Evolutionary conservation across 2,797 vertebrate species (phyloP).

Genomic region (Dryobates pubescens): DNA sequence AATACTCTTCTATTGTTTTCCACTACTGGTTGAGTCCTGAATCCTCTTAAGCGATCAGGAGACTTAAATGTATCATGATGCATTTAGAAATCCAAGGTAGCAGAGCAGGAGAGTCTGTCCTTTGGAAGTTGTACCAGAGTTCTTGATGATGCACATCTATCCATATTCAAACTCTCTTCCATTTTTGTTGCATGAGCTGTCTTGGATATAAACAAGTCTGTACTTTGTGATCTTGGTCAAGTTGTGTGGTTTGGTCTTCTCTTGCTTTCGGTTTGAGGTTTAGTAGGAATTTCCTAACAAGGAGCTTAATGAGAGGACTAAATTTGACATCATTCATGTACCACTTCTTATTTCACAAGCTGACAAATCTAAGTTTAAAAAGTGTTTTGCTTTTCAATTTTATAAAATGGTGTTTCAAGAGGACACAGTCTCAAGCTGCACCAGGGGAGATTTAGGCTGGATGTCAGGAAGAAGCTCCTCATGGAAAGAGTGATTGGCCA

Average conservation of each 20-base stretch:
- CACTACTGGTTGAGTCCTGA: slow-evolving; percentile 37
- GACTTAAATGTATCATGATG: slow-evolving; percentile 53
- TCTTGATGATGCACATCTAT: slow-evolving; percentile 40
- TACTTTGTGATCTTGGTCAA: slow-evolving; percentile 76
- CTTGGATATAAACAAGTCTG: slow-evolving; percentile 74
- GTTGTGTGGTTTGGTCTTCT: slow-evolving; percentile 77
- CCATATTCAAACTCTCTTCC: slow-evolving; percentile 67
- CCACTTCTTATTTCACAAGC: slow-evolving; percentile 63
- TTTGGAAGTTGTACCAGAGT: slow-evolving; percentile 50
- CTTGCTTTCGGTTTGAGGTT: slow-evolving; percentile 76
- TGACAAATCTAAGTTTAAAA: slow-evolving; percentile 30
- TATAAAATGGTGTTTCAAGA: neutral
- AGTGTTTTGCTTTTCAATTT: neutral
- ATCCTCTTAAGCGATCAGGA: slow-evolving; percentile 63
- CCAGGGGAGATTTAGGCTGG: too few species aligned
- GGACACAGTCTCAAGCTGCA: too few species aligned
- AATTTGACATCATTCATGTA: slow-evolving; percentile 71
- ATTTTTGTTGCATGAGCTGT: slow-evolving; percentile 72
- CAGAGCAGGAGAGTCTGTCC: slow-evolving; percentile 52
- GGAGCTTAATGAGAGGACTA: slow-evolving; percentile 69
- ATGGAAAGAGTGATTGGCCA: too few species aligned
- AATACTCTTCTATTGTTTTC: slow-evolving; percentile 66
- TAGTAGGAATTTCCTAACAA: slow-evolving; percentile 76
- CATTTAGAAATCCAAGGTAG: slow-evolving; percentile 63
- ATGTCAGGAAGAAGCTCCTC: too few species aligned